Evolutionary conservation across 2,113 vertebrate genomes (phyloP).

Genomic region (Tupaia tana): DNA sequence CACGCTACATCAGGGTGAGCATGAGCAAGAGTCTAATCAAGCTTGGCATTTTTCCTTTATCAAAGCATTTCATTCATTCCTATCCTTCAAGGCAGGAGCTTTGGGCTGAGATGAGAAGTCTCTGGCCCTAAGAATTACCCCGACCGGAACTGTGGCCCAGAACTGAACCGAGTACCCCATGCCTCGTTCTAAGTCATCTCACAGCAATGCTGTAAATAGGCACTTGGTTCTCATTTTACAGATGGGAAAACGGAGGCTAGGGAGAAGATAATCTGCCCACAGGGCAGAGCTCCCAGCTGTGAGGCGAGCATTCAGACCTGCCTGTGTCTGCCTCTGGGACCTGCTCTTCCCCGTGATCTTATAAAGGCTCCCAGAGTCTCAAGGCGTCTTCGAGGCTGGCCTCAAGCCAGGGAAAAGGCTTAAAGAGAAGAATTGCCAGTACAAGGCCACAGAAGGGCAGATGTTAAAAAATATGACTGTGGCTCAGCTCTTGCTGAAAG

Average conservation of each 20-base stretch:
- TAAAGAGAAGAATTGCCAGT: neutral
- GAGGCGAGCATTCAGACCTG: neutral
- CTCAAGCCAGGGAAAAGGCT: neutral
- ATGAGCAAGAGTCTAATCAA: neutral
- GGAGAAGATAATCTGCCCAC: neutral
- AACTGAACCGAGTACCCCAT: accelerated
- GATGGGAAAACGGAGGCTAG: neutral
- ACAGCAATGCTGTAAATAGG: accelerated
- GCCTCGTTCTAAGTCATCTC: neutral
- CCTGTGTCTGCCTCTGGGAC: neutral
- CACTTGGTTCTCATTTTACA: neutral
- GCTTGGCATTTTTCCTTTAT: neutral
- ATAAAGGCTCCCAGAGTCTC: neutral
- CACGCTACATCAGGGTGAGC: neutral
- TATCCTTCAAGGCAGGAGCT: neutral
- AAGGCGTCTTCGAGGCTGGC: neutral
- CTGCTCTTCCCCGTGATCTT: neutral
- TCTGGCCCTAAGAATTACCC: neutral
- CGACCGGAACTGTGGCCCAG: neutral
- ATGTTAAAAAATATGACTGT: neutral
- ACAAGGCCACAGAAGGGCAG: neutral
- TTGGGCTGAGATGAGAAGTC: neutral
- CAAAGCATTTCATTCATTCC: neutral
- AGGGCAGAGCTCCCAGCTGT: neutral
- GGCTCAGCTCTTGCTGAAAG: neutral